Evolutionary conservation across 2,113 vertebrate genomes (phyloP), one percentile per base, ranked within the genome.

Genomic region (Pungitius pungitius): DNA sequence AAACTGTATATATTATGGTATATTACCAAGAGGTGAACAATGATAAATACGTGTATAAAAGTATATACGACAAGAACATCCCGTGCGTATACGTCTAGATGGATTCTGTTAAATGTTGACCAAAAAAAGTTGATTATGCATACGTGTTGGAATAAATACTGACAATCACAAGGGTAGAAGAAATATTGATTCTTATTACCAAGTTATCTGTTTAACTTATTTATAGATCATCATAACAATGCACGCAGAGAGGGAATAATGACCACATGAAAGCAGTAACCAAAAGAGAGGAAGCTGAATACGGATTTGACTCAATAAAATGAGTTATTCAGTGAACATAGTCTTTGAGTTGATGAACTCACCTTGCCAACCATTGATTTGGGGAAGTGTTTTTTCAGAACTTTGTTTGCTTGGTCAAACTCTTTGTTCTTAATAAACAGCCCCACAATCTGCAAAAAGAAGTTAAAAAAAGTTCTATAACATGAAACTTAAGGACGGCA

Each of bases 341-440:
- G 9, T 17, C 6, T 40, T 43, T 8, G 1, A 11, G 26, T 11
- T 9, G 1, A 2, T 56, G 30, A 57, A 80, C 93, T 94, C 88
- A 98, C 97, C 92, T 95, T 95, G 33, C 78, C 93, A 43, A 69
- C 87, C 43, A 84, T 66, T 33, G 91, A 85, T 87, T 92, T 93
- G 1, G 94, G 91, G 72, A 96, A 94, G 60, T 95, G 65, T 65
- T 90, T 94, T 52, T 82, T 90, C 51, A 98, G 69, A 13, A 96
- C 90, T 64, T 92, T 88, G 24, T 89, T 87, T 40, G 97, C 97
- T 87, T 94, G 95, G 20, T 93, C 92, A 92, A 95, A 97, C 45
- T 95, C 77, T 11, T 83, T 83, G 37, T 95, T 94, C 83, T 92
- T 95, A 55, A 98, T 93, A 65, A 94, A 96, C 63, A 94, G 82